Base-by-base conservation (phyloP, 2,113 vertebrate genomes). In the Eonycteris spelaea region DNA sequence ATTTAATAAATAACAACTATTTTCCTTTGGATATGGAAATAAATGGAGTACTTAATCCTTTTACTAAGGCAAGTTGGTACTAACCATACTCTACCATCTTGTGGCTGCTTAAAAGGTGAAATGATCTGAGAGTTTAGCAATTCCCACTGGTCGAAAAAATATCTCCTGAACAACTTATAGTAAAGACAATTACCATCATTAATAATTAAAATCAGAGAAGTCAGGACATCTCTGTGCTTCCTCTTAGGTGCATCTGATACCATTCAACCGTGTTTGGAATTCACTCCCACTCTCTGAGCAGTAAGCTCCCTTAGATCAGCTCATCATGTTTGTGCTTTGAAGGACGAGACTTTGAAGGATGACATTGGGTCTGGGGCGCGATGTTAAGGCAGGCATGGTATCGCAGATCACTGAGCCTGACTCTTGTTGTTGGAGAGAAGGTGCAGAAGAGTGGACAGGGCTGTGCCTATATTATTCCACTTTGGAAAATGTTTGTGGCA, bases 91-190 rank as follows among this genome's bases (percentile, higher is more conserved):
- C 57, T 74, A 51, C 14, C 26, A 55, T 26, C 4, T 91, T 22
- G 48, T 53, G 55, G 28, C 53, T 74, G 65, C 67, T 91, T 55
- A 91, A 43, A 43, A 91, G 63, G 65, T 88, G 70, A 48, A 89
- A 90, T 94, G 57, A 35, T 68, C 35, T 80, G 93, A 80, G 53
- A 89, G 67, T 59, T 90, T 90, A 80, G 59, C 90, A 35, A 35
- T 94, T n/a, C 21, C 92, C 55, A 79, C 28, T 86, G 61, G 53
- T 95, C 74, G 89, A 35, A 43, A 24, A 51, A 33, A 75, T 24
- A 40, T 43, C 48, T 78, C 71, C 28, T 7, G 74, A 79, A 70
- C 38, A 68, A 9, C 51, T 40, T 71, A 35, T 3, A 53, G 77
- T 48, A 63, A 45, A 95, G 59, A 71, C 38, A n/a, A 59, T 65